These are phyloP conservation scores for Hydraecia micacea DNA, from an alignment of 2,888 invertebrate species.

Conservation along the genomic window DNA sequence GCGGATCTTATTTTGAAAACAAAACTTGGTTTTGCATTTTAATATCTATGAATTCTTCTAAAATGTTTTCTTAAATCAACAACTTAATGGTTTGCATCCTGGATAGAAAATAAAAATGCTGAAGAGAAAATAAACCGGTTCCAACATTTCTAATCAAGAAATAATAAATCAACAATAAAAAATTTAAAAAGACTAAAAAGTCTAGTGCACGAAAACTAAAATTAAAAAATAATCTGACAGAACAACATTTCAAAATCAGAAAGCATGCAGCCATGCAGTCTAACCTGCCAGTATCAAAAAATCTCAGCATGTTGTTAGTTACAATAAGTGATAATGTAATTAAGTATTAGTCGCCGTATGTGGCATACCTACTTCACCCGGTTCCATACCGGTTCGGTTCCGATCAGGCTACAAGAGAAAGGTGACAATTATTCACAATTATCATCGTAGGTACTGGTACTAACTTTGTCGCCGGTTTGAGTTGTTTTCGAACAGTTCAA, in stretches of 20 bases:
- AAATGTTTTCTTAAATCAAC: not conserved
- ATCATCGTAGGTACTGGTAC: constrained; percentile 26
- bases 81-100: too few species aligned
- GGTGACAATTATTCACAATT: constrained; percentile 60
- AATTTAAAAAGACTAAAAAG: not conserved
- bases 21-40: not conserved
- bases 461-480: not conserved
- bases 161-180: not conserved
- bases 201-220: not conserved
- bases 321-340: constrained; percentile 56
- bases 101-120: not conserved
- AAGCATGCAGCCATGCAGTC: constrained; percentile 14
- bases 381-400: constrained; percentile 58
- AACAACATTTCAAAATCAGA: not conserved
- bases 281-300: constrained; percentile 1
- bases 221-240: not conserved
- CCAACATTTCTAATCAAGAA: not conserved
- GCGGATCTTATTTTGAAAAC: not conserved
- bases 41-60: not conserved
- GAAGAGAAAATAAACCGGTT: not conserved
- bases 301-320: constrained; percentile 21
- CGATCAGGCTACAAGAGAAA: constrained; percentile 59
- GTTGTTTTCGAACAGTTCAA: not conserved
- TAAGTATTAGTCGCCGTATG: constrained; percentile 40
- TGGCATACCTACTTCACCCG: constrained; percentile 12